Evolutionary conservation across 2,888 invertebrate species (phyloP), one percentile per base, ranked within the genome.

Genomic region (Scaptomyza reducta): DNA sequence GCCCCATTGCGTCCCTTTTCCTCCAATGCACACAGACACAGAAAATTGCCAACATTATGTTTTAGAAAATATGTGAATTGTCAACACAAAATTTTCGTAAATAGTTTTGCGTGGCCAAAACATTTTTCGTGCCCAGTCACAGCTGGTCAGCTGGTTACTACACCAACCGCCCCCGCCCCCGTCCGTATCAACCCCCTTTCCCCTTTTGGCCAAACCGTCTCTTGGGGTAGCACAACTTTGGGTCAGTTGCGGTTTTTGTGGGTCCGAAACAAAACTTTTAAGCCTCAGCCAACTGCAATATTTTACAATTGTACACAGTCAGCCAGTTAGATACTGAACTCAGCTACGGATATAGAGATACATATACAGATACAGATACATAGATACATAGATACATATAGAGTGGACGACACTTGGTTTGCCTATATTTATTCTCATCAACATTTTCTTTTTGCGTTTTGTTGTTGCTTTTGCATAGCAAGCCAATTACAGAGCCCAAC

Each of bases 21-120:
- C 40, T 40, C 40, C 4, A 16, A 22, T 50, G 18, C 33, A 22
- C 45, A 10, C 49, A 38, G 56, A 70, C 29, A 56, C 38, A 56
- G 59, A 70, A 77, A 77, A 78, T 84, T 78, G 82, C 75, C 74
- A 86, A 84, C 89, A 88, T 80, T 78, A 88, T 89, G 88, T 88
- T 89, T 89, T 86, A 72, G 79, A 81, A 89, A 89, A 89, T 88
- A 84, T 87, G 78, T 78, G 86, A 88, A 89, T 89, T 89, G 89
- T 88, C 88, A 89, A 89, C 89, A 80, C 79, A 81, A 80, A 88
- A 85, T 87, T 85, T 79, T 85, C 72, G 85, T 79, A 85, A 87
- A 85, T 85, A 88, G 87, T 85, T 88, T 86, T 87, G 79, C 70
- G 78, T 78, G 55, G 61, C 58, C 60, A 46, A 69, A 73, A 77